These are phyloP conservation scores for Borostomias antarcticus DNA, from an alignment of 2,797 vertebrate genomes.

Conservation along the genomic window DNA sequence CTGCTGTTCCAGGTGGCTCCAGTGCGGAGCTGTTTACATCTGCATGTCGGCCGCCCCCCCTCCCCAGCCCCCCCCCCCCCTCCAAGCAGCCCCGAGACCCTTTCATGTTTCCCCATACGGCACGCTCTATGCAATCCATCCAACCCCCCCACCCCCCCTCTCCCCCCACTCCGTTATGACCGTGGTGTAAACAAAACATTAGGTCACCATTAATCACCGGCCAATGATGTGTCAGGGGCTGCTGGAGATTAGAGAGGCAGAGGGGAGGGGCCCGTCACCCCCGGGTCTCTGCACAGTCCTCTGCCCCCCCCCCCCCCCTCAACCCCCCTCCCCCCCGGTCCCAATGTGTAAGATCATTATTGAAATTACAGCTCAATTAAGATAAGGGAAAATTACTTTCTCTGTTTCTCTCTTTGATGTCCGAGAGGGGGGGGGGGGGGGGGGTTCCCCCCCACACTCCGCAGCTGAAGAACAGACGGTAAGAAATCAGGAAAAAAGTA, in stretches of 20 bases:
- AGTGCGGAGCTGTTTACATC: slow-evolving; percentile 58
- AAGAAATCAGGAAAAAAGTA: slow-evolving; percentile 41
- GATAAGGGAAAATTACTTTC: slow-evolving; percentile 85
- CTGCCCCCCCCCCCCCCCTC: slow-evolving; percentile 37
- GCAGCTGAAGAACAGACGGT: slow-evolving; percentile 62
- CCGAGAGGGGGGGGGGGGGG: too few relatives aligned
- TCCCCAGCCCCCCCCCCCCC: slow-evolving; percentile 52
- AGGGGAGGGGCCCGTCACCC: slow-evolving; percentile 25
- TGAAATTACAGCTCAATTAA: slow-evolving; percentile 84
- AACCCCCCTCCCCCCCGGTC: slow-evolving; percentile 67
- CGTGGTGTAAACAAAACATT: slow-evolving; percentile 78
- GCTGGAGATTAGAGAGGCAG: slow-evolving; percentile 51
- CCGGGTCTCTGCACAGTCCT: background rate
- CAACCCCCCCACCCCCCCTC: too few relatives aligned
- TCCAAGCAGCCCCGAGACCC: slow-evolving; percentile 42
- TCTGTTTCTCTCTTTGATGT: slow-evolving; percentile 81
- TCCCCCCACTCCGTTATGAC: slow-evolving; percentile 73
- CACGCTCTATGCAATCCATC: slow-evolving; percentile 60
- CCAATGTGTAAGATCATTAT: slow-evolving; percentile 84
- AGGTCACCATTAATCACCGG: slow-evolving; percentile 77
- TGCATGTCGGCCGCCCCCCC: slow-evolving; percentile 30
- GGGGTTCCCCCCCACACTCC: slow-evolving; percentile 66
- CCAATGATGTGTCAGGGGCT: slow-evolving; percentile 65
- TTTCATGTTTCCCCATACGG: slow-evolving; percentile 71
- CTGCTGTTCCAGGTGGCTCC: slow-evolving; percentile 61